Conservation (phyloP, 2,888 invertebrate species). For the Automeris io region DNA sequence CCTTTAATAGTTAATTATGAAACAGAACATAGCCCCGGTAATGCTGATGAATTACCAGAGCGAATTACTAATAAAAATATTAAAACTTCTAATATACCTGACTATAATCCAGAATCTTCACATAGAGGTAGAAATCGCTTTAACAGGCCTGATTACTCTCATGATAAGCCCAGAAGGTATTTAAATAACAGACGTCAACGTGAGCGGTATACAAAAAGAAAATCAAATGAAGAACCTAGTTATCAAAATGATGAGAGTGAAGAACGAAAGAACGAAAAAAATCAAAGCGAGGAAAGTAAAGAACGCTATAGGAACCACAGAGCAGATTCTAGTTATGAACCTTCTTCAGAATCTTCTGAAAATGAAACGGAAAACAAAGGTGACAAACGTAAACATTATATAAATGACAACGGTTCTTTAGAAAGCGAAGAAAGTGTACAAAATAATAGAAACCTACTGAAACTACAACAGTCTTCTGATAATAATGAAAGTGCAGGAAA, state of each 20-base stretch:
- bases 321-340: background rate
- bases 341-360: conserved; percentile 4
- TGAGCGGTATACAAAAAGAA: background rate
- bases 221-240: conserved; percentile 7
- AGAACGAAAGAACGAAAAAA: conserved; percentile 18
- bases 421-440: conserved; percentile 18
- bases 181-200: background rate
- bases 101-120: conserved; percentile 54
- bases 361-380: conserved; percentile 5
- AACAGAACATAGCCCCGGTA: conserved; percentile 35
- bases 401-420: conserved; percentile 7
- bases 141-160: conserved; percentile 4
- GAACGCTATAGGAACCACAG: conserved; percentile 7
- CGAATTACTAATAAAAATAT: conserved; percentile 29
- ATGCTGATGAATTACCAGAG: conserved; percentile 21
- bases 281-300: conserved; percentile 18
- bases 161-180: background rate
- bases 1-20: conserved; percentile 48
- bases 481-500: conserved; percentile 20
- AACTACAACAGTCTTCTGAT: conserved; percentile 1
- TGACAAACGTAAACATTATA: background rate
- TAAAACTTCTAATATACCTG: conserved; percentile 42
- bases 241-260: conserved; percentile 12
- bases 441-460: conserved; percentile 11
- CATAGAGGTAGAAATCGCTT: conserved; percentile 25